Evolutionary conservation across 2,888 invertebrate genomes (phyloP), one percentile per base, ranked within the genome.

Genomic region (Palloptera scutellata): DNA sequence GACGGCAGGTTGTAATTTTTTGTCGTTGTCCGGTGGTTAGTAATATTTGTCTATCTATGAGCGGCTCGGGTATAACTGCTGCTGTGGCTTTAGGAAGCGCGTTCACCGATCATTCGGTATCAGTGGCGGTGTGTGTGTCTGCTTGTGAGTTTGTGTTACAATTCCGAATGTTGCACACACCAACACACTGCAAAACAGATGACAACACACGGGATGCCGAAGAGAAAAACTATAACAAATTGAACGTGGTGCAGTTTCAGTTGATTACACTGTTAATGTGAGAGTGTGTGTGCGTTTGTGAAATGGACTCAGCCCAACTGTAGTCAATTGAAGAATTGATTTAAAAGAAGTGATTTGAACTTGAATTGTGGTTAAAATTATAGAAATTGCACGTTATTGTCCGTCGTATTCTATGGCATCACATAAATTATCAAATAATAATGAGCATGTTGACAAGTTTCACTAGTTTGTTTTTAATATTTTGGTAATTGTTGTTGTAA

Each of bases 361-460:
- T 30, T 30, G 30, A 30, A 30, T 30, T 30, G 30, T 30, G 2
- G 30, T 30, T 30, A 30, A 30, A 30, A 4, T 30, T 30, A 30
- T 30, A 30, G 30, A 30, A 30, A 30, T 30, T 30, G 30, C 30
- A 30, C 30, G 3, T n/a, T n/a, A n/a, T n/a, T n/a, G n/a, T n/a
- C 30, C 30, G 30, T 30, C 30, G 30, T 30, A 30, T 48, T 54
- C 12, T 54, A n/a, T 3, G 45, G 60, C 54, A 55, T 55, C 71
- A 58, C 74, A 73, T 75, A 75, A 75, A 74, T 74, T 72, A 68
- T 70, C 20, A 41, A 55, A 30, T 30, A 63, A 72, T 72, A 73
- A 71, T 74, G 73, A 68, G 67, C 71, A 68, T 68, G 73, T 65
- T 73, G 75, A 73, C 74, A 75, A 71, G 70, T 73, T 72, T 69